phyloP scores from a whole-genome alignment of 2,888 invertebrate genomes.

The Himalopsyche kuldschensis region DNA sequence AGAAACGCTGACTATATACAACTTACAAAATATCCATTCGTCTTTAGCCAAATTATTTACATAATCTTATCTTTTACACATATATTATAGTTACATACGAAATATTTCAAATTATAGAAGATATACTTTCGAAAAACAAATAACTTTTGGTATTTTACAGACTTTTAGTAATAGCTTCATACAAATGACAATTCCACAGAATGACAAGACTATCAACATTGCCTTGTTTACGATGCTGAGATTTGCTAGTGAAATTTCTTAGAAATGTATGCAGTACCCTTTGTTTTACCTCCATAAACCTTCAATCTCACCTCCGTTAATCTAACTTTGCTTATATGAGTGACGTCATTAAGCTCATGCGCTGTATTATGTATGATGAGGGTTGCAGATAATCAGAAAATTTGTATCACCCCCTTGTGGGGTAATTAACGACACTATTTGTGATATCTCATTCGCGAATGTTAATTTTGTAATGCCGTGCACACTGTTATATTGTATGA shows the following conservation, averaged over 20 bases:
- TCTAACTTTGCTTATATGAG: conserved; percentile 25
- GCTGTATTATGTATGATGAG: conserved; percentile 17
- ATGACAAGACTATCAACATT: neutral
- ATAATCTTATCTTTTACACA: too few species aligned
- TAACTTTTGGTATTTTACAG: neutral
- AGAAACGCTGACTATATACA: too few species aligned
- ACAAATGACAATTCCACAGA: neutral
- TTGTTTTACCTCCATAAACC: conserved; percentile 3
- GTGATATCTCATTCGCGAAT: neutral
- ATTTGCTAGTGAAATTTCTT: neutral
- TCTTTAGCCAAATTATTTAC: too few species aligned
- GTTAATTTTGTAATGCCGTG: neutral
- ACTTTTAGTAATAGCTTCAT: neutral
- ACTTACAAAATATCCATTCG: too few species aligned
- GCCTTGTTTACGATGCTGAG: neutral
- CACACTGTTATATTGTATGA: neutral
- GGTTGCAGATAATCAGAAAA: neutral
- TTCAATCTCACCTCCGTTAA: conserved; percentile 19
- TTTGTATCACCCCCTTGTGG: conserved; percentile 5
- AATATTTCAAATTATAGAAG: too few species aligned
- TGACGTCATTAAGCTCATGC: conserved; percentile 21
- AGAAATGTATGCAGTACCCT: conserved; percentile 5
- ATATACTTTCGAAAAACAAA: neutral
- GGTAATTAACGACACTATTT: conserved; percentile 5
- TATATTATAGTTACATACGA: too few species aligned